phyloP scores from a whole-genome alignment of 1,140 invertebrate genomes.

The Scaptomyza pallida region DNA sequence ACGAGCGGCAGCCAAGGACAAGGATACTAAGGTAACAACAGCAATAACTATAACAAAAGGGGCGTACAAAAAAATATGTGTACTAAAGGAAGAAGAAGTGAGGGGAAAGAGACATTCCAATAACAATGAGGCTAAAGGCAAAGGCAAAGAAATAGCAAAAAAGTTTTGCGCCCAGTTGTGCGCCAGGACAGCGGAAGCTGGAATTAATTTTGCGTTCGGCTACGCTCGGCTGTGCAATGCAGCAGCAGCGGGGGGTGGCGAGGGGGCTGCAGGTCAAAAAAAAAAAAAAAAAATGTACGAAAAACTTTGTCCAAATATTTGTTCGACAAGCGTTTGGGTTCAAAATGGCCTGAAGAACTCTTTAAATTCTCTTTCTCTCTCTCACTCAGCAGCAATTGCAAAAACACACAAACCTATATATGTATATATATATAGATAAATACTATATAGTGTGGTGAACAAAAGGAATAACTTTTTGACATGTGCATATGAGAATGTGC shows the following conservation, averaged over 20 bases:
- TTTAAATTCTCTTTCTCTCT: constrained; percentile 20
- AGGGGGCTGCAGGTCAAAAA: background rate
- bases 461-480: constrained; percentile 24
- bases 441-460: background rate
- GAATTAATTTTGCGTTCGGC: constrained; percentile 48
- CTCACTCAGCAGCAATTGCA: constrained; percentile 36
- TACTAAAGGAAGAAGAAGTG: background rate
- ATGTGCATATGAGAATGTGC: constrained; percentile 14
- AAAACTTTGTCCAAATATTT: constrained; percentile 43
- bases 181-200: constrained; percentile 37
- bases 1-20: constrained; percentile 59
- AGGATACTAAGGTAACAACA: constrained; percentile 68
- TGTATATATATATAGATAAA: background rate
- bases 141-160: constrained; percentile 35
- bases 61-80: constrained; percentile 6
- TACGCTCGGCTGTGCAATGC: constrained; percentile 23
- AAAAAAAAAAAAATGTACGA: background rate
- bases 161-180: constrained; percentile 13
- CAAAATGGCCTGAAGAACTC: constrained; percentile 14
- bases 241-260: background rate
- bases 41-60: constrained; percentile 71
- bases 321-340: constrained; percentile 28
- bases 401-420: background rate
- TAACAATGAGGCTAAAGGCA: constrained; percentile 67
- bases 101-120: constrained; percentile 61